Evolutionary conservation across 2,888 invertebrate species (phyloP).

Genomic region (Acanthosoma haemorrhoidale): DNA sequence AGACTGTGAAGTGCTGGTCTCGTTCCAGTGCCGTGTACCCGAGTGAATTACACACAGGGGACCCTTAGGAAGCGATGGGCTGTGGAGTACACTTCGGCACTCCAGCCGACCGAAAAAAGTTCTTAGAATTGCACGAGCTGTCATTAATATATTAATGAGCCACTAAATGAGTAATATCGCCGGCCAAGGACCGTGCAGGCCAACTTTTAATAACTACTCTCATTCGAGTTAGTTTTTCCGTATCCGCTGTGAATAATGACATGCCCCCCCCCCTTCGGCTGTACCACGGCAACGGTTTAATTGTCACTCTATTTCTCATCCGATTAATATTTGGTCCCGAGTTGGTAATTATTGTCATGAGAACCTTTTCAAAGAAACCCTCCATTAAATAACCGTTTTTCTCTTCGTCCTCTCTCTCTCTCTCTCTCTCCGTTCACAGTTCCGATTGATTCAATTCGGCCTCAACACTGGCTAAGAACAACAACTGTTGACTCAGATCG

Average conservation of each 20-base stretch:
- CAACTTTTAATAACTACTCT: background rate
- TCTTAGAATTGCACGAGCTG: background rate
- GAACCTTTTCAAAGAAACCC: background rate
- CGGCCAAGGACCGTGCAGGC: background rate
- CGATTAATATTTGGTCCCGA: constrained; percentile 17
- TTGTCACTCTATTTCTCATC: constrained; percentile 28
- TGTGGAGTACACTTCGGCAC: too few relatives aligned
- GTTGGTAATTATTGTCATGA: constrained; percentile 22
- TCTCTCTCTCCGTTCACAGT: background rate
- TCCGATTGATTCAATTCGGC: too few relatives aligned
- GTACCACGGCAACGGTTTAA: too few relatives aligned
- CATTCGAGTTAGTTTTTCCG: constrained; percentile 3
- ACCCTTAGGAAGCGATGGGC: too few relatives aligned
- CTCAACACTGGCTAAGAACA: too few relatives aligned
- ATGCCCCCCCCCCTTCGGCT: background rate
- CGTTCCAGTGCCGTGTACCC: too few relatives aligned
- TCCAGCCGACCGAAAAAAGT: constrained; percentile 9
- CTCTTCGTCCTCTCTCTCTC: background rate
- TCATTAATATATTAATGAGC: constrained; percentile 1
- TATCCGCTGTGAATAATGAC: background rate
- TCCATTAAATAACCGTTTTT: background rate
- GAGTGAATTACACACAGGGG: too few relatives aligned
- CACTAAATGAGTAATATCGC: background rate
- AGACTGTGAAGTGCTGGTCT: too few relatives aligned
- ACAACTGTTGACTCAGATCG: too few relatives aligned